Conservation (phyloP, 53 echinoderm and acorn worm species). For the Paelopatides confundens region DNA sequence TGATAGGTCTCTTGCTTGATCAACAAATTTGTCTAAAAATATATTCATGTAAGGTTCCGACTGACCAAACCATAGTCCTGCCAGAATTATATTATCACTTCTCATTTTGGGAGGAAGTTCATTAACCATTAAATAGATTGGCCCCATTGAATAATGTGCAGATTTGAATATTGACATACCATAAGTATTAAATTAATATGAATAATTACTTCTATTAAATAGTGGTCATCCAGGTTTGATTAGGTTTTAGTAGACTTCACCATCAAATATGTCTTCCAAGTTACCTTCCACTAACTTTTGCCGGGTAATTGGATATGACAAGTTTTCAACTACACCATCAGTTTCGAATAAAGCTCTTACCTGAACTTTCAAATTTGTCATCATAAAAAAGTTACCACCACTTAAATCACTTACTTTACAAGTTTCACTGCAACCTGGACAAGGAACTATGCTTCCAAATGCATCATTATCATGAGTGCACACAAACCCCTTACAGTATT, state of each 20-base stretch:
- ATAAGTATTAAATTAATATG: constrained; percentile 41
- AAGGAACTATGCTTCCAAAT: background rate
- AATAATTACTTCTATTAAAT: constrained; percentile 6
- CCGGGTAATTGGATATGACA: background rate
- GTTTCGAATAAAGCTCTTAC: background rate
- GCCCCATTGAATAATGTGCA: constrained; percentile 47
- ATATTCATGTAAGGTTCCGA: background rate
- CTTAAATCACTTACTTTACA: background rate
- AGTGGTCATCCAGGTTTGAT: background rate
- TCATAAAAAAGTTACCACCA: constrained; percentile 21
- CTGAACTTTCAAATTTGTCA: background rate
- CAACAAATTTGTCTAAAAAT: constrained; percentile 60
- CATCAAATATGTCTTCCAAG: constrained; percentile 36
- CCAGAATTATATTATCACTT: constrained; percentile 3
- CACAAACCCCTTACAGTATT: background rate
- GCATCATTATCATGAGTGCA: background rate
- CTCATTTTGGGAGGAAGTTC: constrained; percentile 29
- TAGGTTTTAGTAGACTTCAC: background rate
- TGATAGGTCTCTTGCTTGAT: constrained; percentile 55
- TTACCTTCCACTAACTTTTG: background rate
- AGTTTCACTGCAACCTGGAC: constrained; percentile 12
- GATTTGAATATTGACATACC: constrained; percentile 35
- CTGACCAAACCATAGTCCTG: constrained; percentile 36
- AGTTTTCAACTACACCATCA: background rate
- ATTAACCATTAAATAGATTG: constrained; percentile 46